Base-by-base conservation (phyloP, 2,888 invertebrate species). In the Abrostola triplasia region DNA sequence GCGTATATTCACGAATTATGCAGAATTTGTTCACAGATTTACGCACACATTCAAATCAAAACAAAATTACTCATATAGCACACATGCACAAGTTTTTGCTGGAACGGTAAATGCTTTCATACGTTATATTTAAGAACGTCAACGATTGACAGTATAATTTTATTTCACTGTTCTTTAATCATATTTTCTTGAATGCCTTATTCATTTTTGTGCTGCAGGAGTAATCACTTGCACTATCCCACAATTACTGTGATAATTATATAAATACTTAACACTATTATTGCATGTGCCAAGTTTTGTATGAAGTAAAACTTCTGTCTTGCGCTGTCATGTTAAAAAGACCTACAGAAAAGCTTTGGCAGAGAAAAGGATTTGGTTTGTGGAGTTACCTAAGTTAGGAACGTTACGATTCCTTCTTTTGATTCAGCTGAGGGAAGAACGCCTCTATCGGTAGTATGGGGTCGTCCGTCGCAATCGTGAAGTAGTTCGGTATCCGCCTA, bases 371-470 rank as follows among this genome's bases (percentile, higher is more conserved):
- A 88, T 93, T 93, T 92, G 92, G 91, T 92, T 88, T 88, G 65
- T 67, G 62, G n/a, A 82, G 75, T 81, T 83, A 84, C 80, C 79
- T 84, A 84, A 73, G 37, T 75, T 74, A 88, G 87, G 82, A 88
- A 89, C 81, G 58, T 90, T 92, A 94, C 71, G 93, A 86, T 87
- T 95, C 93, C 88, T 95, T 95, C 87, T 95, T 96, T 87, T 95
- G 96, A 76, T 96, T 95, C 53, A 97, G 86, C 84, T 97, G 96
- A 13, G 97, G 96, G 84, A 97, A 97, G 89, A 97, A 97, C 0
- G 97, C 97, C 89, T 97, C 97, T 70, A 97, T 97, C 0, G 97
- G 97, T 55, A 97, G 91, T 58, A 97, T 97, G 0, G 97, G 97
- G 84, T 97, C 97, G 73, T 97, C 97, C 0, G 97, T 97, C 0